A percentile compares a stretch with the other conserved stretches of the same genome.
phyloP scores from a whole-genome alignment of 2,888 invertebrate species.

The Protonemura montana region DNA sequence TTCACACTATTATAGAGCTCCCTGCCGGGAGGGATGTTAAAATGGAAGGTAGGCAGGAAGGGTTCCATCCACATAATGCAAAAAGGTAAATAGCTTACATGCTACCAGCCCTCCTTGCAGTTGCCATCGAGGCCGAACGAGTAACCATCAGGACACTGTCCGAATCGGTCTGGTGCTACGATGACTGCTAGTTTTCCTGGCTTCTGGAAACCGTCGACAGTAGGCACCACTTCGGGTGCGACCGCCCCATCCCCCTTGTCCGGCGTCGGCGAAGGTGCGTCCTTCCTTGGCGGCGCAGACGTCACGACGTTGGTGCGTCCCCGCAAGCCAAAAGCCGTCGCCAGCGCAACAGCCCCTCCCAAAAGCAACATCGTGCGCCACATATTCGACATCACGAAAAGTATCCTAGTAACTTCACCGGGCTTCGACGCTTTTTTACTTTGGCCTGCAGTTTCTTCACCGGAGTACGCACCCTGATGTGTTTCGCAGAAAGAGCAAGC shows the following conservation, averaged over 20 bases:
- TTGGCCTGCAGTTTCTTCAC: no score
- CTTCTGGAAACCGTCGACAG: background rate
- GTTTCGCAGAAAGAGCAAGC: background rate
- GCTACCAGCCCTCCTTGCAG: background rate
- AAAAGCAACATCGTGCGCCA: background rate
- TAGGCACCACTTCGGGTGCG: background rate
- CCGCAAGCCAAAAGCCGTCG: background rate
- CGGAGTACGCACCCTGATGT: no score
- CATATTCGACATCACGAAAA: background rate
- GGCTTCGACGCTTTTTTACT: no score
- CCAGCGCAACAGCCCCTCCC: background rate
- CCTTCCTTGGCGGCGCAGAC: background rate
- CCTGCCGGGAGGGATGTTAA: no score
- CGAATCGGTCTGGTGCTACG: background rate
- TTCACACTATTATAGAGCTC: no score
- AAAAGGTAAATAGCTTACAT: background rate
- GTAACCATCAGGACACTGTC: slow-evolving; percentile 4
- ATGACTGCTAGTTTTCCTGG: background rate
- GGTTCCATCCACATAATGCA: no score
- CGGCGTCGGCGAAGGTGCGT: background rate
- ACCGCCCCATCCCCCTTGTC: background rate
- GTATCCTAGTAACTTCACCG: background rate
- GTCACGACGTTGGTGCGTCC: background rate
- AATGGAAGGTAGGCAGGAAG: no score
- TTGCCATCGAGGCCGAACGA: background rate